phyloP scores from a whole-genome alignment of 2,888 invertebrate species.

The Andrena bucephala region DNA sequence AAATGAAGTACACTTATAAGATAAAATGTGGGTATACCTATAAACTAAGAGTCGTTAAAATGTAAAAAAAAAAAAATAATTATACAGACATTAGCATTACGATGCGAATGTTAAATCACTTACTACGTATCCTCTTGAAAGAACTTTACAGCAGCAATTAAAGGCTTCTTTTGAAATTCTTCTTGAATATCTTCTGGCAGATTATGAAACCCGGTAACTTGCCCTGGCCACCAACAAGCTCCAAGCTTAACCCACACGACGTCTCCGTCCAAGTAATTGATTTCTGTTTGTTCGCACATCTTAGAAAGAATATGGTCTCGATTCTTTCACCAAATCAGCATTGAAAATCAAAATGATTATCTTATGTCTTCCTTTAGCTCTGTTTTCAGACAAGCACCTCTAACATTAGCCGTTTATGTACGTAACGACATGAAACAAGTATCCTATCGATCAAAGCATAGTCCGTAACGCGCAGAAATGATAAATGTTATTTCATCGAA shows the following conservation, averaged over 20 bases:
- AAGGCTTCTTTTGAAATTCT: constrained; percentile 88
- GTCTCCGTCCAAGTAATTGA: constrained; percentile 90
- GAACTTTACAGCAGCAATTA: constrained; percentile 94
- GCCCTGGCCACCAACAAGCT: constrained; percentile 94
- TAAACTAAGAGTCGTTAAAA: not conserved
- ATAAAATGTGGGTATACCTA: constrained; percentile 4
- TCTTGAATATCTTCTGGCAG: constrained; percentile 89
- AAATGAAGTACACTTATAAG: constrained; percentile 30
- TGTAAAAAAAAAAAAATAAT: not conserved
- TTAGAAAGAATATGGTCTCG: constrained; percentile 60
- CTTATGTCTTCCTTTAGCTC: constrained; percentile 20
- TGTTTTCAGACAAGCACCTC: constrained; percentile 33
- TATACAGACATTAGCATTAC: not conserved
- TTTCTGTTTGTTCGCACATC: constrained; percentile 91
- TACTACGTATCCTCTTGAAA: constrained; percentile 94
- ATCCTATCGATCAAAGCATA: constrained; percentile 14
- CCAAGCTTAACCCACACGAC: constrained; percentile 95
- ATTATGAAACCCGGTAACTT: constrained; percentile 88
- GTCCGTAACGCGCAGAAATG: constrained; percentile 9
- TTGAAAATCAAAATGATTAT: constrained; percentile 33
- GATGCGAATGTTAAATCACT: constrained; percentile 81
- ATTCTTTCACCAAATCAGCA: constrained; percentile 59
- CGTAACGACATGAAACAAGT: constrained; percentile 29
- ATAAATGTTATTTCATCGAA: constrained; percentile 9
- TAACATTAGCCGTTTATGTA: constrained; percentile 6